phyloP scores from a whole-genome alignment of 2,797 vertebrate genomes.

The Microctenopoma lineatum region DNA sequence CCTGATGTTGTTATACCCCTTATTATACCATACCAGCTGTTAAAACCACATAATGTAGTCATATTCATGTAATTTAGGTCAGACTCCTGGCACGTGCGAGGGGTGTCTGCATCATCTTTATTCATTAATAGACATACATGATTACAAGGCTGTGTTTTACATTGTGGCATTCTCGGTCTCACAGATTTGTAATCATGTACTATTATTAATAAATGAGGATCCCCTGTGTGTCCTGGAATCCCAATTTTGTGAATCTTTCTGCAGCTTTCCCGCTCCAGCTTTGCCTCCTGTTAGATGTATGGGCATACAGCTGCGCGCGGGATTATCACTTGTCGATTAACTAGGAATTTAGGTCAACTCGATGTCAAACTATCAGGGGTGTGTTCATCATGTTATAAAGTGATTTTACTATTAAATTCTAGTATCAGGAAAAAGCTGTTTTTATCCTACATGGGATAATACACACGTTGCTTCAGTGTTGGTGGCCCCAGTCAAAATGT shows the following conservation, averaged over 20 bases:
- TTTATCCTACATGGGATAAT: too few relatives aligned
- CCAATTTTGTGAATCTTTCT: background rate
- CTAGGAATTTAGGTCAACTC: slow-evolving; percentile 4
- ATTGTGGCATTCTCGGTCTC: too few relatives aligned
- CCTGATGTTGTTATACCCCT: slow-evolving; percentile 11
- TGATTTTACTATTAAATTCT: background rate
- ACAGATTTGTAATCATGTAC: background rate
- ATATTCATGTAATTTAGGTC: slow-evolving; percentile 7
- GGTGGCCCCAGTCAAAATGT: too few relatives aligned
- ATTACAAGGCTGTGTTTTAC: background rate
- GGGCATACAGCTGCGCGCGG: background rate
- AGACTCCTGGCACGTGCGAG: background rate
- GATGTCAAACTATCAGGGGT: slow-evolving; percentile 3
- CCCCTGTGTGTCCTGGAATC: background rate
- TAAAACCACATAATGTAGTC: slow-evolving; percentile 22
- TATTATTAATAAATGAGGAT: background rate
- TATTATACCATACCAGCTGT: slow-evolving; percentile 17
- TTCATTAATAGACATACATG: background rate
- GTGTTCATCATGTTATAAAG: slow-evolving; percentile 19
- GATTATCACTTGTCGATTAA: background rate
- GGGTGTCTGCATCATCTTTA: background rate
- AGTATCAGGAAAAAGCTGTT: background rate
- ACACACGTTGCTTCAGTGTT: too few relatives aligned
- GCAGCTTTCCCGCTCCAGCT: background rate
- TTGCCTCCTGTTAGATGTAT: background rate